Evolutionary conservation across 2,797 vertebrate genomes (phyloP).

Genomic region (Huso huso): DNA sequence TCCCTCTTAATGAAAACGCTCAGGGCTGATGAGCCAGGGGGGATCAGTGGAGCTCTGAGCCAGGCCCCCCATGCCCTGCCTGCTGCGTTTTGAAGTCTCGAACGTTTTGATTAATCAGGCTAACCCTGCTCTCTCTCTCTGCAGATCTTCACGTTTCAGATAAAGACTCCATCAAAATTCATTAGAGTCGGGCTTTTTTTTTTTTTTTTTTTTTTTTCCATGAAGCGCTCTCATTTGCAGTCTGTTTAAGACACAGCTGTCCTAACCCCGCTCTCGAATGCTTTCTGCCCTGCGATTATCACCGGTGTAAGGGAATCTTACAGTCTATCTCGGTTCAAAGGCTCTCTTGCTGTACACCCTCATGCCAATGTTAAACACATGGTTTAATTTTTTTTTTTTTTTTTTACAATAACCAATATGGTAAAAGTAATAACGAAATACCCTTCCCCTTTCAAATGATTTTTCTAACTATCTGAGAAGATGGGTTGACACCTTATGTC

Average conservation of each 20-base stretch:
- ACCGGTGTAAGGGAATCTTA: too few species aligned
- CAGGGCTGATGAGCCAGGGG: slow-evolving; percentile 82
- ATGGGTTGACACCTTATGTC: too few species aligned
- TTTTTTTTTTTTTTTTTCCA: background rate
- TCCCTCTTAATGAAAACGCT: slow-evolving; percentile 99
- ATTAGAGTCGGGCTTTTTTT: slow-evolving; percentile 42
- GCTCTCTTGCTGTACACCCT: too few species aligned
- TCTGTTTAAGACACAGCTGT: background rate
- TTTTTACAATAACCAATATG: too few species aligned
- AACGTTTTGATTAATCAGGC: slow-evolving; percentile 66
- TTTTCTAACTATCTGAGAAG: too few species aligned
- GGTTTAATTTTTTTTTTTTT: too few species aligned
- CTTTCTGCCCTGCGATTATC: too few species aligned
- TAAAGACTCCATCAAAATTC: slow-evolving; percentile 72
- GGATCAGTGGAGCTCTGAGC: slow-evolving; percentile 70
- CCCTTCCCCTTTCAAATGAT: too few species aligned
- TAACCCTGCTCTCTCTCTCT: slow-evolving; percentile 51
- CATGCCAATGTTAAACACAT: too few species aligned
- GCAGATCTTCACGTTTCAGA: slow-evolving; percentile 43
- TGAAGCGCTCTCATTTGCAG: slow-evolving; percentile 18
- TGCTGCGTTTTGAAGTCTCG: slow-evolving; percentile 64
- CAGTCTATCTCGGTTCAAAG: too few species aligned
- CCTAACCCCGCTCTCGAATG: too few species aligned
- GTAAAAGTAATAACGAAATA: too few species aligned
- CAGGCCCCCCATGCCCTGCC: slow-evolving; percentile 70